A percentile compares a stretch with the other conserved stretches of the same genome.
Evolutionary conservation across 2,797 vertebrate genomes (phyloP).

Genomic region (Enteromius trimaculatus): DNA sequence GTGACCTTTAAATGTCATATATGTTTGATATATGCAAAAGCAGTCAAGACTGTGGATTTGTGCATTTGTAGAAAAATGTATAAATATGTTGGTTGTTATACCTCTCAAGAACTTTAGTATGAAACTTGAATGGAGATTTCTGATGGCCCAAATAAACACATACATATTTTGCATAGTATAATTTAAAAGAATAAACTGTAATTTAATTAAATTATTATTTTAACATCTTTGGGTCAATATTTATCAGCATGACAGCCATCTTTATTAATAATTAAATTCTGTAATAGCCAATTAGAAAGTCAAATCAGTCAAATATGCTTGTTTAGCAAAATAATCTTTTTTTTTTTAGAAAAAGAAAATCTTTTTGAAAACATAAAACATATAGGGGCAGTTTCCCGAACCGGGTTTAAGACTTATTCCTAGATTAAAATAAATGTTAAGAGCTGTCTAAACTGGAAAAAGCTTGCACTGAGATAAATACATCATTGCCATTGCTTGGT

Average conservation of each 20-base stretch:
- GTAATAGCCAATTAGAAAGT: neutral
- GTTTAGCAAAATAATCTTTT: too few species aligned
- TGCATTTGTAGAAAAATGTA: neutral
- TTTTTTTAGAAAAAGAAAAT: too few species aligned
- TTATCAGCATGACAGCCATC: neutral
- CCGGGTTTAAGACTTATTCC: too few species aligned
- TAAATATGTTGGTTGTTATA: neutral
- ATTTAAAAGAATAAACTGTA: neutral
- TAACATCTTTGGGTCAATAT: neutral
- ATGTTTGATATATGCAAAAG: neutral
- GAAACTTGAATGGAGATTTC: neutral
- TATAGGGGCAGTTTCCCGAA: too few species aligned
- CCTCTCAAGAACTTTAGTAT: neutral
- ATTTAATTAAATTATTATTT: neutral
- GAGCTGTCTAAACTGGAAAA: too few species aligned
- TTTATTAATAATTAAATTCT: slow-evolving; percentile 7
- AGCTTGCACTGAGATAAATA: too few species aligned
- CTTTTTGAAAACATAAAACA: too few species aligned
- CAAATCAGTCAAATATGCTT: too few species aligned
- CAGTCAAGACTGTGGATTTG: neutral
- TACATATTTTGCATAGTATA: neutral
- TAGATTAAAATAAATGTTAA: too few species aligned
- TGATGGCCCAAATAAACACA: neutral
- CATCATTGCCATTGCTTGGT: too few species aligned
- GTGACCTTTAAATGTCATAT: slow-evolving; percentile 8